Conservation (phyloP, 2,888 invertebrate species). For the Iselma pallidipennis region DNA sequence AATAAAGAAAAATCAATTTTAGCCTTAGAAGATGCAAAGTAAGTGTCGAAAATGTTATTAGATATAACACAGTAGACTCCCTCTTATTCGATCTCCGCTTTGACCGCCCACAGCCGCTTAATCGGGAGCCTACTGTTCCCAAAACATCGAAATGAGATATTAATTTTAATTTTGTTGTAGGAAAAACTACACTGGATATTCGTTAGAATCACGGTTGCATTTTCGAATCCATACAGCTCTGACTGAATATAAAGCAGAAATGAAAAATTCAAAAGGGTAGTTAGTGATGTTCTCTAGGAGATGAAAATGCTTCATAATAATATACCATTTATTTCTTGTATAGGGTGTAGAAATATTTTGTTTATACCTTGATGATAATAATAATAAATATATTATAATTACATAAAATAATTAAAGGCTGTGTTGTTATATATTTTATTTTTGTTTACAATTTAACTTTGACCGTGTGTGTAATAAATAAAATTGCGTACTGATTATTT, state of each 20-base stretch:
- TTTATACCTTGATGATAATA: constrained; percentile 8
- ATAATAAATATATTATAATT: constrained; percentile 10
- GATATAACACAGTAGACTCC: not conserved
- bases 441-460: not conserved
- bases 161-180: constrained; percentile 59
- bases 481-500: no score
- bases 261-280: constrained; percentile 27
- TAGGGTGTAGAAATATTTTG: constrained; percentile 9
- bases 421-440: constrained; percentile 23
- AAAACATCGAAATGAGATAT: no score
- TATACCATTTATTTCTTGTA: not conserved
- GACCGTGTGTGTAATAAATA: not conserved
- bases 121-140: no score
- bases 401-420: constrained; percentile 19
- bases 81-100: no score
- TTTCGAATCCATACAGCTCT: constrained; percentile 84
- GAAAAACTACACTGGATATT: constrained; percentile 85
- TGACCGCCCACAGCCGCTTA: no score
- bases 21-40: constrained; percentile 84
- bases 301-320: not conserved
- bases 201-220: constrained; percentile 85
- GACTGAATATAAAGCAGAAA: constrained; percentile 54
- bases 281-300: constrained; percentile 2
- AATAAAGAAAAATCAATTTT: constrained; percentile 69
- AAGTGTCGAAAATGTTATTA: constrained; percentile 43